Base-by-base conservation (phyloP, 2,113 vertebrate species). In the Lepus americanus region DNA sequence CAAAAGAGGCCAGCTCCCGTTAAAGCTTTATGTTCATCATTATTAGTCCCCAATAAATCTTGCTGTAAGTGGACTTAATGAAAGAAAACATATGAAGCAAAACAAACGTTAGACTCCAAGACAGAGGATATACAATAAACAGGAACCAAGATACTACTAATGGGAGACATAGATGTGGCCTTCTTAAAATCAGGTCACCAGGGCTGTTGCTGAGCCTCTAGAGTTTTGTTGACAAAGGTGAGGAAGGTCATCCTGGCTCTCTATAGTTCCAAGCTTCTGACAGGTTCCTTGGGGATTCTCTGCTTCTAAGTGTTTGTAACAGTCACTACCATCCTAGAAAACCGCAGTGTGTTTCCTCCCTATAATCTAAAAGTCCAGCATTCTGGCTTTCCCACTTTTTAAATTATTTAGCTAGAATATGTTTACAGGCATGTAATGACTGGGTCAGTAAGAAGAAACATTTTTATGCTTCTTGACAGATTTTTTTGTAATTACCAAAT, bases 401-500 rank as follows among this genome's bases (percentile, higher is more conserved):
- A 92, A 90, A 88, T 94, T 97, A 95, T 64, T 94, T 64, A 81
- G 49, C 63, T 73, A 82, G 51, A n/a, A 70, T 79, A 73, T 31
- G 61, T 74, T 94, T 64, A 87, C 79, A 55, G 70, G 33, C 89
- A 39, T 73, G 82, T 73, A 95, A 88, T 88, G 78, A 53, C 29
- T 90, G 49, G n/a, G 17, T 94, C 93, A 92, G 66, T 97, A 94
- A 83, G 64, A 95, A 90, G 53, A 95, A 97, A 86, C 31, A 92
- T 12, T 80, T 96, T 80, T 81, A 94, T 81, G n/a, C 73, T 74
- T 92, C 53, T 78, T 92, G 86, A 94, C n/a, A 92, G 49, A 90
- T 16, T 90, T 92, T 97, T 94, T 81, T 85, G 5, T 88, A 95
- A 95, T 36, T 86, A 55, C 53, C 87, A 72, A 88, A 29, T n/a